Conservation (phyloP, 2,113 vertebrate species). For the Nerophis ophidion region DNA sequence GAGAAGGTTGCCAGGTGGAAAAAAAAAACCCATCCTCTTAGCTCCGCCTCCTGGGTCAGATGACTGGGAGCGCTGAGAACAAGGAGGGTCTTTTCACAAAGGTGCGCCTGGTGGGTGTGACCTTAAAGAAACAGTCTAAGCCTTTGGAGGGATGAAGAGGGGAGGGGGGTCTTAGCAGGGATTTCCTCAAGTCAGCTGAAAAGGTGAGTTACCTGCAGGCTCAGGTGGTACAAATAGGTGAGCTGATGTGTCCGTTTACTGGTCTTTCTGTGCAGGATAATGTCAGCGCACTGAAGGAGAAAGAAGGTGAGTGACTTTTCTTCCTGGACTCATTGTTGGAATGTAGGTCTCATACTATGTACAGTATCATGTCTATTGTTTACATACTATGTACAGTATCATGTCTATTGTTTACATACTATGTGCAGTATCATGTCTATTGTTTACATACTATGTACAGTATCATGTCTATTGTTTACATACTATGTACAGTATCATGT, state of each 20-base stretch:
- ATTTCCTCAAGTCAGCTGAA: constrained; percentile 29
- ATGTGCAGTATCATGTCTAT: too few species aligned
- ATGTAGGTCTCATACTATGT: too few species aligned
- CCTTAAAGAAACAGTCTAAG: constrained; percentile 4
- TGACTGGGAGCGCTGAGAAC: constrained; percentile 15
- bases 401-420: too few species aligned
- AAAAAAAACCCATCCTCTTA: constrained; percentile 19
- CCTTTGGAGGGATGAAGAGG: constrained; percentile 30
- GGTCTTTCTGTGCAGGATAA: neutral
- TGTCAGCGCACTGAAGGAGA: constrained; percentile 21
- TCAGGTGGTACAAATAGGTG: constrained; percentile 60
- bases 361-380: too few species aligned
- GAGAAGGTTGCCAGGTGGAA: constrained; percentile 21
- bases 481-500: too few species aligned
- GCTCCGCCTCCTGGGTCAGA: constrained; percentile 52
- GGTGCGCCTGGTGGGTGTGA: constrained; percentile 26
- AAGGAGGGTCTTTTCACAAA: neutral
- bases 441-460: too few species aligned
- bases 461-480: too few species aligned
- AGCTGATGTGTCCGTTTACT: constrained; percentile 16
- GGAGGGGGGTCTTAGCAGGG: constrained; percentile 35
- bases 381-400: too few species aligned
- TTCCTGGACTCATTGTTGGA: neutral
- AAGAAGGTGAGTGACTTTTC: constrained; percentile 42
- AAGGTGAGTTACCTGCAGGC: constrained; percentile 31